Evolutionary conservation across 2,797 vertebrate genomes (phyloP).

Genomic region (Typhlichthys subterraneus): DNA sequence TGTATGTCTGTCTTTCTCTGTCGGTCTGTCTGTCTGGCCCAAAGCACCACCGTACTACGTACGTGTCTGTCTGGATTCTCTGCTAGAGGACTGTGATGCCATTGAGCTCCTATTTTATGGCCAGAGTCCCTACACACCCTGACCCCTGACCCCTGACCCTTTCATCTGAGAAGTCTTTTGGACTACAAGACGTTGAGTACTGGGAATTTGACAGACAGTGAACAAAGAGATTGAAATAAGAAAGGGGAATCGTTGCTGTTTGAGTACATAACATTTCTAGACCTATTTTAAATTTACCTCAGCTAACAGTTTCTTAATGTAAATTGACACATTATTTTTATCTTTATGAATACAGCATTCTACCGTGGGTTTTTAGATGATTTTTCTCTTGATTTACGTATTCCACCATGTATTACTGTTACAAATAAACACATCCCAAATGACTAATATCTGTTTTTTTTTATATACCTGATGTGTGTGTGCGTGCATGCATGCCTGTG

Average conservation of each 20-base stretch:
- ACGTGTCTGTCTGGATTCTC: slow-evolving; percentile 43
- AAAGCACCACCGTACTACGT: slow-evolving; percentile 47
- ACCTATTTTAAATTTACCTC: slow-evolving; percentile 98
- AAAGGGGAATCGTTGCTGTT: slow-evolving; percentile 80
- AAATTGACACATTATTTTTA: slow-evolving; percentile 94
- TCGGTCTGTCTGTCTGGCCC: slow-evolving; percentile 51
- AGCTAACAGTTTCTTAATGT: slow-evolving; percentile 95
- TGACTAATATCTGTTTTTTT: slow-evolving; percentile 51
- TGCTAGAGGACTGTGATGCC: slow-evolving; percentile 67
- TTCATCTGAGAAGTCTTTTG: slow-evolving; percentile 67
- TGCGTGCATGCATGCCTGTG: slow-evolving; percentile 11
- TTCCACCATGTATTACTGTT: slow-evolving; percentile 96
- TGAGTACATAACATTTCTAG: slow-evolving; percentile 90
- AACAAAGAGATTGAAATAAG: slow-evolving; percentile 59
- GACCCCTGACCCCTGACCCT: slow-evolving; percentile 21
- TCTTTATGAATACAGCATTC: slow-evolving; percentile 91
- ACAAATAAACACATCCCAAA: slow-evolving; percentile 96
- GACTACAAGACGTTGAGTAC: slow-evolving; percentile 21
- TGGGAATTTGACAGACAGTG: slow-evolving; percentile 35
- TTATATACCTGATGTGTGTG: slow-evolving; percentile 26
- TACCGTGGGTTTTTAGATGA: slow-evolving; percentile 89
- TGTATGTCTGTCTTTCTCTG: neutral
- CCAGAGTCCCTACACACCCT: slow-evolving; percentile 65
- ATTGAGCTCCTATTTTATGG: slow-evolving; percentile 81
- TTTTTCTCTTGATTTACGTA: slow-evolving; percentile 93